Evolutionary conservation across 2,888 invertebrate species (phyloP), one percentile per base, ranked within the genome.

Genomic region (Eupithecia pulchellata): DNA sequence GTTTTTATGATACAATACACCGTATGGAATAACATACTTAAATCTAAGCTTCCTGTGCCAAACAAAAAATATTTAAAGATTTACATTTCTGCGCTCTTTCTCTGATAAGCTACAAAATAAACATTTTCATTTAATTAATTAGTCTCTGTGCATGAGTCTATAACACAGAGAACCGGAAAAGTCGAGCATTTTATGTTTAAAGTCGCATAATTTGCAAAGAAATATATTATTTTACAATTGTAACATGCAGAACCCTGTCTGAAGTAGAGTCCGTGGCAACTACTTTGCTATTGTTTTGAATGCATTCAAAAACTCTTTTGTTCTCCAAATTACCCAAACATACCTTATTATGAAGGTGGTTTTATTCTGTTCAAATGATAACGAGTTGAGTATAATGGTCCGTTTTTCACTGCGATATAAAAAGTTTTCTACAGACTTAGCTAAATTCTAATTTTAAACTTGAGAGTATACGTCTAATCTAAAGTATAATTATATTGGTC

Each of bases 251-350:
- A 63, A 72, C 65, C 65, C 68, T 68, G 52, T 72, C 62, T 27
- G 55, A 14, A 17, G 11, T 30, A 30, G 62, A 32, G 64, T 60
- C 60, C 71, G 20, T 32, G 25, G 52, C 42, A 64, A 36, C 66
- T 29, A 60, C 58, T 58, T 58, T 29, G 68, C 72, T 66, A 66
- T 72, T 72, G 72, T 72, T 72, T 52, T 32, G 63, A 60, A 66
- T 69, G 72, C 63, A 69, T 69, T 69, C 69, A 69, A 68, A 72
- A 60, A 64, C 32, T 66, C 52, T 57, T 66, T 72, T 72, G 72
- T 72, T 69, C 52, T 20, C 52, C 55, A 66, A 66, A 72, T 72
- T 72, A 66, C 58, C 36, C 29, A 20, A 20, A 57, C 58, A 32
- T 32, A 55, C 52, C 55, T 55, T 66, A 30, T 39, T 65, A 25